A percentile compares a stretch with the other conserved stretches of the same genome.
Conservation (phyloP, 2,797 vertebrate genomes). For the Pagetopsis macropterus region DNA sequence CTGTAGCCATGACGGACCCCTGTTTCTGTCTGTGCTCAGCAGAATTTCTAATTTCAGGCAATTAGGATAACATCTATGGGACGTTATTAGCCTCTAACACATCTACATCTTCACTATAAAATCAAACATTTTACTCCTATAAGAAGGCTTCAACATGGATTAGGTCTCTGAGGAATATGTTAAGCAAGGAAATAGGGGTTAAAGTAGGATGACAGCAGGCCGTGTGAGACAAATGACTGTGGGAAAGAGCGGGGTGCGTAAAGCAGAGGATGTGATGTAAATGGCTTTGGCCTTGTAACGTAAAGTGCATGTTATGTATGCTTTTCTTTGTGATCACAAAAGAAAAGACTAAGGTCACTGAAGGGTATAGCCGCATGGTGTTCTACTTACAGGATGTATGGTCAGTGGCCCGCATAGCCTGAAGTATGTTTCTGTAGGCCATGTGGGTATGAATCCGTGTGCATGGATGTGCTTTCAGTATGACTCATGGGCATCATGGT, state of each 20-base stretch:
- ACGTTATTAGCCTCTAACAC: conserved; percentile 25
- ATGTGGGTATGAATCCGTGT: conserved; percentile 25
- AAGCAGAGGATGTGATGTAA: conserved; percentile 46
- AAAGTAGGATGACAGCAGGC: conserved; percentile 36
- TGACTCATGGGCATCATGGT: conserved; percentile 45
- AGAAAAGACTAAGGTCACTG: conserved; percentile 37
- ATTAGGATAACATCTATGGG: conserved; percentile 46
- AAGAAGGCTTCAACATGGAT: conserved; percentile 15
- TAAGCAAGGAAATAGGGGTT: conserved; percentile 29
- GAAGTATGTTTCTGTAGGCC: conserved; percentile 18
- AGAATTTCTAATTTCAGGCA: conserved; percentile 45
- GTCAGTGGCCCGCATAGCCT: conserved; percentile 63
- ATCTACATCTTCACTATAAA: conserved; percentile 23
- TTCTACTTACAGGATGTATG: conserved; percentile 54
- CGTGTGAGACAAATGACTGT: conserved; percentile 49
- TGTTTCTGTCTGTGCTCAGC: conserved; percentile 35
- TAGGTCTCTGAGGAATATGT: conserved; percentile 29
- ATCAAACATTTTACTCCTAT: conserved; percentile 42
- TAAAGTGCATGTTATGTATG: conserved; percentile 50
- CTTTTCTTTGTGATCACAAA: conserved; percentile 45
- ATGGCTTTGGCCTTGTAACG: conserved; percentile 41
- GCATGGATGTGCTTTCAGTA: conserved; percentile 9
- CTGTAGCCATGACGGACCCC: conserved; percentile 16
- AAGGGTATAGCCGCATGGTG: conserved; percentile 31
- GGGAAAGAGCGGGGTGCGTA: conserved; percentile 43